Evolutionary conservation across 2,113 vertebrate genomes (phyloP), one percentile per base, ranked within the genome.

Genomic region (Stigmatopora argus): DNA sequence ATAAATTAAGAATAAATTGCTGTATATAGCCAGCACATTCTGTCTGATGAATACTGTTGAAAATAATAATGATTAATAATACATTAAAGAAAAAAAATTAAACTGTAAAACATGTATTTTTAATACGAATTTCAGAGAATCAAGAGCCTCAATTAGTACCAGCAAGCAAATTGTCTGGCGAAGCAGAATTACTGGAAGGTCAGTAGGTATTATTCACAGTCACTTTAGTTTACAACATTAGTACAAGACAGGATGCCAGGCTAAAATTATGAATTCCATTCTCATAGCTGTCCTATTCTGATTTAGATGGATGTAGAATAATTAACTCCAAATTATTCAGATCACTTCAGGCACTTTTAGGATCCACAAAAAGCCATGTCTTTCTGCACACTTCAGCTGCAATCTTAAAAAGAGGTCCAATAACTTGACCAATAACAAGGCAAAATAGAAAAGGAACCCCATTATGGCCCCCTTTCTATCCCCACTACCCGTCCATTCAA

Each of bases 271-370:
- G 94, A 93, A 98, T 98, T 96, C 96, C 92, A 95, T 96, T 93
- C 94, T 93, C 95, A 95, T 96, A 95, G 96, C 94, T 95, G 94
- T 97, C 94, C 93, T 92, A 93, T 94, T 94, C 93, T 96, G 95
- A 98, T 98, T 94, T 95, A 98, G 95, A 98, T 98, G 94, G 95
- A 98, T 98, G 96, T 94, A 97, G 94, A 97, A 98, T 97, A 98
- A 98, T 97, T 97, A 98, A 96, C 93, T 96, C 93, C 95, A 96
- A 98, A 98, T 98, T 98, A 98, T 98, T 97, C 95, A 96, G 93
- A 98, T 98, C 94, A 97, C 96, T 98, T 96, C 92, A 96, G 96
- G 95, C 96, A 95, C 93, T 94, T 95, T 94, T 91, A 90, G 91
- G 91, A 95, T 94, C 93, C 93, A 91, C 93, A 90, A 92, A 95